Percentiles rank a stretch among this genome's conserved stretches.
phyloP scores from a whole-genome alignment of 1,140 invertebrate genomes.

The Diachasmimorpha longicaudata region DNA sequence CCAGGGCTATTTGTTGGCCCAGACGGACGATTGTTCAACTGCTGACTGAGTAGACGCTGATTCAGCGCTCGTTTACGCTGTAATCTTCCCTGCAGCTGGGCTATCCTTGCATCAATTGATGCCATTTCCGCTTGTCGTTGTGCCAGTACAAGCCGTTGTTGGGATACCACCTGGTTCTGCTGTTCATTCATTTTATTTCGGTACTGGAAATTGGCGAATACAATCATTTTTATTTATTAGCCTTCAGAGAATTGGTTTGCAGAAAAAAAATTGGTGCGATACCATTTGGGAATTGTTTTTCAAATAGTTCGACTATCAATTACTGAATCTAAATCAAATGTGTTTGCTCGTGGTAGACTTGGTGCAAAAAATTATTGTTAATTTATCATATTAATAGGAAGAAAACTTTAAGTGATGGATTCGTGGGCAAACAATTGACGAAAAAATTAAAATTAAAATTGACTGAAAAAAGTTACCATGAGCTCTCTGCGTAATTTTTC shows the following conservation, averaged over 20 bases:
- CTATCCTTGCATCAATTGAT: conserved; percentile 90
- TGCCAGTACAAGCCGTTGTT: conserved; percentile 84
- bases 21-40: conserved; percentile 62
- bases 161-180: conserved; percentile 84
- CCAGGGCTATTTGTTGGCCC: conserved; percentile 44
- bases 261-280: too few species aligned
- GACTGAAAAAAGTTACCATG: conserved; percentile 70
- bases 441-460: neutral
- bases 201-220: conserved; percentile 69
- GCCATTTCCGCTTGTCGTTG: conserved; percentile 89
- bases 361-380: too few species aligned
- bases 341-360: too few species aligned
- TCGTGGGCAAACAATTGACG: neutral
- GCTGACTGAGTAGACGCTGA: conserved; percentile 78
- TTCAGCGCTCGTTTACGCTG: conserved; percentile 87
- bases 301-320: too few species aligned
- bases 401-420: too few species aligned
- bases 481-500: conserved; percentile 90
- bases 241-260: too few species aligned
- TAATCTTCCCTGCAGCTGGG: conserved; percentile 88
- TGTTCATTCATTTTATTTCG: conserved; percentile 95
- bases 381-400: too few species aligned
- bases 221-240: neutral
- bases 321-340: too few species aligned
- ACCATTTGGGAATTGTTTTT: too few species aligned